Evolutionary conservation across 2,797 vertebrate genomes (phyloP).

Genomic region (Ispidina picta): DNA sequence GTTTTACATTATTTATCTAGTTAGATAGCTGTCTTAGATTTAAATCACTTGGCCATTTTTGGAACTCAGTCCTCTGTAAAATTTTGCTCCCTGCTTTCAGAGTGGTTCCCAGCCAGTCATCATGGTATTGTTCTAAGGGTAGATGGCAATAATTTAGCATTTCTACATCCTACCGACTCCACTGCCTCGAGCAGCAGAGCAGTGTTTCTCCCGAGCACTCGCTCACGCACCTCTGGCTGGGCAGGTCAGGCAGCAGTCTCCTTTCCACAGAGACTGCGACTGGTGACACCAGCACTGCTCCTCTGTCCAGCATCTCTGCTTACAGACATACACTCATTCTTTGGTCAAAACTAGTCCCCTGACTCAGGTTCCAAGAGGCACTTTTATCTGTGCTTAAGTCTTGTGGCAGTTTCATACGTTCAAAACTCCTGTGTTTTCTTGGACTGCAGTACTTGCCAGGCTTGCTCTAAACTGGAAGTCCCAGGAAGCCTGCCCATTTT

Average conservation of each 20-base stretch:
- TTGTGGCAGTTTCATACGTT: background rate
- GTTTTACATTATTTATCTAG: background rate
- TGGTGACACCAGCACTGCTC: background rate
- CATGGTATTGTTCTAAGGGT: background rate
- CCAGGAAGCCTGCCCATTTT: background rate
- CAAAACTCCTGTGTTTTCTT: background rate
- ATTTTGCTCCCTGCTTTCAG: background rate
- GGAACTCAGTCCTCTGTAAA: background rate
- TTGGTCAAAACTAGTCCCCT: background rate
- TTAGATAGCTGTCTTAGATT: background rate
- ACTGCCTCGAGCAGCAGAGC: background rate
- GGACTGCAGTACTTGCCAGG: background rate
- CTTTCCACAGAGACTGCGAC: background rate
- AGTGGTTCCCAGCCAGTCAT: background rate
- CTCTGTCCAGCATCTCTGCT: background rate
- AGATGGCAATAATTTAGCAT: background rate
- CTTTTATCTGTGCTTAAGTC: background rate
- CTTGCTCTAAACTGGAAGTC: background rate
- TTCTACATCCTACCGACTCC: background rate
- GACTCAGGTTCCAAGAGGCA: background rate
- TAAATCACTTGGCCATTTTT: background rate
- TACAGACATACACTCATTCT: background rate
- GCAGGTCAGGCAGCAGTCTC: slow-evolving; percentile 30
- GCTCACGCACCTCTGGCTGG: slow-evolving; percentile 3
- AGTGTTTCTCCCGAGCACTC: background rate